Conservation (phyloP, 2,888 invertebrate species). For the Trypoxylon attenuatum region DNA sequence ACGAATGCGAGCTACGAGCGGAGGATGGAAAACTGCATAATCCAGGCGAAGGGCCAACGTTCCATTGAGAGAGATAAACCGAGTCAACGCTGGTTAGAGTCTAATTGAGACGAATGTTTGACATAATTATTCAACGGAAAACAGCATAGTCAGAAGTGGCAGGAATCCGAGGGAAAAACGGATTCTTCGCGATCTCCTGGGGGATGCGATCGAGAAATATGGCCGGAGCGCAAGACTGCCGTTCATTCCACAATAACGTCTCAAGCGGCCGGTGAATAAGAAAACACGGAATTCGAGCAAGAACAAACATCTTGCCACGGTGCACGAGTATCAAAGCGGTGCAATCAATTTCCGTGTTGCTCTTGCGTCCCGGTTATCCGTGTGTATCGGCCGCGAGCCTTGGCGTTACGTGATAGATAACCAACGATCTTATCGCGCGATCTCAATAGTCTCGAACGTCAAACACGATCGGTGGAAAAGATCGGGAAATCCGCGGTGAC, state of each 20-base stretch:
- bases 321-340: constrained; percentile 29
- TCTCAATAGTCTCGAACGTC: constrained; percentile 33
- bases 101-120: neutral
- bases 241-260: neutral
- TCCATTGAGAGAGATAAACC: neutral
- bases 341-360: constrained; percentile 42
- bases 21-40: neutral
- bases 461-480: constrained; percentile 13
- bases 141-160: neutral
- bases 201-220: neutral
- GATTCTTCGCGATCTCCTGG: neutral
- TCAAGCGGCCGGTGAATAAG: neutral
- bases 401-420: constrained; percentile 53
- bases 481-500: neutral
- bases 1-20: neutral
- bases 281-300: constrained; percentile 6
- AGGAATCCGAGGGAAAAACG: neutral
- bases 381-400: constrained; percentile 11
- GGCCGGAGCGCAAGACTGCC: neutral
- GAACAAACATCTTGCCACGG: constrained; percentile 16
- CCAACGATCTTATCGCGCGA: constrained; percentile 41
- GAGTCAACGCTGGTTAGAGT: neutral
- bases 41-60: neutral
- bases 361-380: constrained; percentile 14
- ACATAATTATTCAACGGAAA: neutral